These are phyloP conservation scores for Enoplolaimus lenunculus DNA, from an alignment of 2,888 invertebrate genomes.

Conservation along the genomic window DNA sequence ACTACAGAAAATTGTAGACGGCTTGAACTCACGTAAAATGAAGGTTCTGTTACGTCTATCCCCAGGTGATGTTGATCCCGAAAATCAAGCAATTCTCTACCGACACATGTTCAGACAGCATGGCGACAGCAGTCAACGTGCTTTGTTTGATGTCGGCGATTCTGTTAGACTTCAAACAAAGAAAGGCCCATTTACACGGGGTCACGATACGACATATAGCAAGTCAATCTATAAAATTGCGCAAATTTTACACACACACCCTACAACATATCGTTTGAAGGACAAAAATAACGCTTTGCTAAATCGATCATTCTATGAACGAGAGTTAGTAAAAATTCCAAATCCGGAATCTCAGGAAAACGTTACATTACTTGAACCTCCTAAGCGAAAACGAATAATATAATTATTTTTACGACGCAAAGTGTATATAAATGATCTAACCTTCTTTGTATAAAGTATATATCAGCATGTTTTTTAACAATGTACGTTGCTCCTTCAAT, in stretches of 20 bases:
- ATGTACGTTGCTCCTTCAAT: too few species aligned
- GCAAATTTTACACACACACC: background rate
- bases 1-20: background rate
- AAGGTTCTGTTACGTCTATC: background rate
- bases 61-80: background rate
- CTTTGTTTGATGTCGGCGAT: background rate
- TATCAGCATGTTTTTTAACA: too few species aligned
- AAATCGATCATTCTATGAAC: background rate
- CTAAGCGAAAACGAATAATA: too few species aligned
- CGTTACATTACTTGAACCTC: too few species aligned
- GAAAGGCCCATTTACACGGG: background rate
- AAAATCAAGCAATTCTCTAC: background rate
- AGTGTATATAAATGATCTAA: too few species aligned
- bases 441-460: too few species aligned
- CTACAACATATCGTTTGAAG: background rate
- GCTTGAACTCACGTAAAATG: slow-evolving; percentile 2
- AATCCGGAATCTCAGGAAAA: background rate
- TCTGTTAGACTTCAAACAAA: background rate
- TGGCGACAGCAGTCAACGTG: background rate
- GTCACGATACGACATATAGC: background rate
- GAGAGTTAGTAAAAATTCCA: background rate
- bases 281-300: background rate
- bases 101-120: background rate
- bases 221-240: background rate
- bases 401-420: too few species aligned